Evolutionary conservation across 2,888 invertebrate species (phyloP), one percentile per base, ranked within the genome.

Genomic region (Drosophila lacicola): DNA sequence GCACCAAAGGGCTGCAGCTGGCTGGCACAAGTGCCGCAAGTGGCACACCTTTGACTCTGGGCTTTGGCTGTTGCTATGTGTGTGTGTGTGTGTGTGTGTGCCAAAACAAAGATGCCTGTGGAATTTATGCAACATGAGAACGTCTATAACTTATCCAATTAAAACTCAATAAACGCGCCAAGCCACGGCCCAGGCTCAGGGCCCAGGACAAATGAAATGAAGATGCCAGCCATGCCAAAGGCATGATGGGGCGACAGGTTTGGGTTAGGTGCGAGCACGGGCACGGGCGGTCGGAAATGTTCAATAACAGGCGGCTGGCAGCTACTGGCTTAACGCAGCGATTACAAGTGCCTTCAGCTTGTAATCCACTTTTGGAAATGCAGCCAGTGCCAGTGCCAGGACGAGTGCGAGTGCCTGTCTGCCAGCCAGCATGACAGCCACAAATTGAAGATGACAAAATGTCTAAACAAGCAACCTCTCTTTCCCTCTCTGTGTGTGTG

Each of bases 371-470:
- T 88, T 89, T 70, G 88, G 88, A 82, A 88, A 84, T 89, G 89
- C 87, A 88, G 81, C 70, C 70, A 78, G 53, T 69, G 64, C 56
- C 75, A 55, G 13, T 29, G 56, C 42, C 46, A 33, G 25, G 36
- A 54, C 41, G 50, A 60, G 60, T 47, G 71, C 57, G 42, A 66
- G 47, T 34, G 44, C 66, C 62, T 73, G 73, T 66, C 77, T 69
- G 58, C 69, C 84, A 76, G 58, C 58, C 74, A 73, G 74, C 70
- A 81, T 87, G 90, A 89, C 87, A 89, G 83, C 88, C 87, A 81
- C 90, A 87, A 88, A 88, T 90, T 88, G 90, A 89, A 89, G 88
- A 88, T 88, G 88, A 88, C 88, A 88, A 88, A 88, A 88, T 90
- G 89, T 89, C 88, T 87, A 83, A 87, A 89, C 85, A 87, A 87